phyloP scores from a whole-genome alignment of 2,888 invertebrate genomes.

The Acrocera orbiculus region DNA sequence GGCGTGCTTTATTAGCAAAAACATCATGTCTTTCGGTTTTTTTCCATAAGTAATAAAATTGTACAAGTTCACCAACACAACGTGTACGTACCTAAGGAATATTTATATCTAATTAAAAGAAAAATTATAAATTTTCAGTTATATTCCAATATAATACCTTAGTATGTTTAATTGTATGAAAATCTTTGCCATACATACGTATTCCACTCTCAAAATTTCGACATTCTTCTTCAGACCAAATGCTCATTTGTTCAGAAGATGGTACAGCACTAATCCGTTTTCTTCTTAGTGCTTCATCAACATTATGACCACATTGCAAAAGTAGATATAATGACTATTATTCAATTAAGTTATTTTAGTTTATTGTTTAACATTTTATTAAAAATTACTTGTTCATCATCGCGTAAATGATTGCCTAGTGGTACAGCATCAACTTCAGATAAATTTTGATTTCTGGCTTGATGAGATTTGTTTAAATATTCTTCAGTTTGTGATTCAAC shows the following conservation, averaged over 20 bases:
- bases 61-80: conserved; percentile 89
- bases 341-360: neutral
- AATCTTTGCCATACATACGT: conserved; percentile 87
- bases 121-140: too few species aligned
- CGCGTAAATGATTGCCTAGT: conserved; percentile 59
- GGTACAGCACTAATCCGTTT: conserved; percentile 54
- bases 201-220: conserved; percentile 92
- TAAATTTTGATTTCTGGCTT: conserved; percentile 3
- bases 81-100: conserved; percentile 50
- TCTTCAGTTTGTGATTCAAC: conserved; percentile 57
- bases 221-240: conserved; percentile 96
- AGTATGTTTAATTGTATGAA: conserved; percentile 81
- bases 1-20: conserved; percentile 67
- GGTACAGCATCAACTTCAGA: conserved; percentile 31
- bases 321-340: conserved; percentile 62
- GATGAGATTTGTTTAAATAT: conserved; percentile 41
- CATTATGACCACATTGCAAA: conserved; percentile 85
- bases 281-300: conserved; percentile 79
- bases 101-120: neutral
- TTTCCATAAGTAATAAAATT: conserved; percentile 96
- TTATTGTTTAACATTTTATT: neutral
- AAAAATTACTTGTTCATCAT: conserved; percentile 55
- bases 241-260: conserved; percentile 50
- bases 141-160: too few species aligned
- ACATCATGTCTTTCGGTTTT: conserved; percentile 92